These are phyloP conservation scores for Gibbula magus DNA, from an alignment of 2,888 invertebrate genomes.

Conservation along the genomic window DNA sequence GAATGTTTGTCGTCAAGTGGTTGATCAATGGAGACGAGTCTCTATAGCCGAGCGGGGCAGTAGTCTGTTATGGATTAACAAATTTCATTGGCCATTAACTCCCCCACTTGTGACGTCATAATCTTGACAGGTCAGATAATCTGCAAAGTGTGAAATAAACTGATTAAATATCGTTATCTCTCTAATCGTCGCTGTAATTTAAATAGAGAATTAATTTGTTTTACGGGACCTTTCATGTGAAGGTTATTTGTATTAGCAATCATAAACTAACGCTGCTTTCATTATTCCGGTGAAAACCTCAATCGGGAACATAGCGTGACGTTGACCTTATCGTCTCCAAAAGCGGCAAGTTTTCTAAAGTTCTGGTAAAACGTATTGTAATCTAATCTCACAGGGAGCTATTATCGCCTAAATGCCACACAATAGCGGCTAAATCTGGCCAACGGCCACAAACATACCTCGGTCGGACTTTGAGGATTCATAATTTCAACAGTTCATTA, in stretches of 20 bases:
- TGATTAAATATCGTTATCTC: not conserved
- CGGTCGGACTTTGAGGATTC: no score
- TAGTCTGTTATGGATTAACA: not conserved
- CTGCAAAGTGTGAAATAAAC: not conserved
- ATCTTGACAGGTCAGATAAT: not conserved
- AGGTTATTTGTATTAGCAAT: not conserved
- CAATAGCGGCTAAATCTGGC: not conserved
- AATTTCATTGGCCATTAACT: not conserved
- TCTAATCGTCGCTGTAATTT: not conserved
- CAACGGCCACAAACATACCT: no score
- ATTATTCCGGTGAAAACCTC: no score
- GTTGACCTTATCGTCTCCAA: not conserved
- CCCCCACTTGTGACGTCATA: not conserved
- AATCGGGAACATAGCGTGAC: not conserved
- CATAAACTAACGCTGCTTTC: not conserved
- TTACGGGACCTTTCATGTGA: not conserved
- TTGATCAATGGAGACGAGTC: not conserved
- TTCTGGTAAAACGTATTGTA: constrained; percentile 6
- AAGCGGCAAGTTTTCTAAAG: constrained; percentile 12
- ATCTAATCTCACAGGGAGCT: constrained; percentile 7
- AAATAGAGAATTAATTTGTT: not conserved
- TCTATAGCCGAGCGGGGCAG: not conserved
- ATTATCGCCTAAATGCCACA: not conserved
- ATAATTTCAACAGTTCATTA: no score
- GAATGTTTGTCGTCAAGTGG: not conserved